These are phyloP conservation scores for Acrossocheilus fasciatus DNA, from an alignment of 2,797 vertebrate genomes.

Conservation along the genomic window DNA sequence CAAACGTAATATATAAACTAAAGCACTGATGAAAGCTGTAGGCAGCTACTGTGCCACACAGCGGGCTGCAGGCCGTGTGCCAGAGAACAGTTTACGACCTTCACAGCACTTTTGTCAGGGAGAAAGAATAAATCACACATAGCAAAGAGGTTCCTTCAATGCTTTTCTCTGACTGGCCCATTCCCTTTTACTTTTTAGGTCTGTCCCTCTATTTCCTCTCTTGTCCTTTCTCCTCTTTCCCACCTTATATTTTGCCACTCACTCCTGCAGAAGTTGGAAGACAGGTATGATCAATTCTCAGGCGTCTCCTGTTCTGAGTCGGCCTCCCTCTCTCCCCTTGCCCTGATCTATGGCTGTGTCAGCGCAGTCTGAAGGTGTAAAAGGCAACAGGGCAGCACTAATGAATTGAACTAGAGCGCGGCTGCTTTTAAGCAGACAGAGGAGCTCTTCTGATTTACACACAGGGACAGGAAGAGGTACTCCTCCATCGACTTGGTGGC, in stretches of 20 bases:
- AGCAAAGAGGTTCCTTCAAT: background rate
- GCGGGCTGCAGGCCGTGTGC: background rate
- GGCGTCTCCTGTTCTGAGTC: constrained; percentile 6
- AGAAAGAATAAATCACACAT: constrained; percentile 39
- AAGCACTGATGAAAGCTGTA: background rate
- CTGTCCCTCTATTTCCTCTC: constrained; percentile 13
- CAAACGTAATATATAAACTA: background rate
- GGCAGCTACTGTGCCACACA: constrained; percentile 18
- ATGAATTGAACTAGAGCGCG: constrained; percentile 58
- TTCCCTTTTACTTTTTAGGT: constrained; percentile 29
- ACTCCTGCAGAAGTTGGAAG: constrained; percentile 24
- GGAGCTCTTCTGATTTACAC: constrained; percentile 53
- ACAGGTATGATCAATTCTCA: constrained; percentile 48
- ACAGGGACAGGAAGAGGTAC: constrained; percentile 27
- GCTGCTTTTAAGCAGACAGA: constrained; percentile 56
- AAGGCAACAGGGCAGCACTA: constrained; percentile 59
- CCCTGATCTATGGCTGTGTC: constrained; percentile 59
- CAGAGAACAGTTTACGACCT: constrained; percentile 22
- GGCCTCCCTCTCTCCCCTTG: constrained; percentile 29
- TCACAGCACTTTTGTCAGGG: constrained; percentile 30
- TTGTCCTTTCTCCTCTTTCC: constrained; percentile 3
- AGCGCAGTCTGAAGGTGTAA: constrained; percentile 55
- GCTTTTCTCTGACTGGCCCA: background rate
- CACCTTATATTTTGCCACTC: constrained; percentile 30
- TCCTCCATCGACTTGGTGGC: background rate